Evolutionary conservation across 2,113 vertebrate genomes (phyloP).

Genomic region (rat (Rattus norvegicus)): GRCr8 NC_086024.1:74325501-74326000

Average conservation of each 20-base stretch:
- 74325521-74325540: conserved; percentile 82
- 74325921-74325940: conserved; percentile 55
- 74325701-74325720: conserved; percentile 80
- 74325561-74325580: conserved; percentile 80
- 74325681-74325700: conserved; percentile 80
- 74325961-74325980: neutral
- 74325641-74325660: conserved; percentile 84
- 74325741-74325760: conserved; percentile 80
- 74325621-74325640: conserved; percentile 81
- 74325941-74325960: neutral
- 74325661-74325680: conserved; percentile 80
- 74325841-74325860: conserved; percentile 65
- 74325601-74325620: conserved; percentile 83
- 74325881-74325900: conserved; percentile 50
- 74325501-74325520: conserved; percentile 82
- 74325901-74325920: conserved; percentile 34
- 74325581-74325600: conserved; percentile 81
- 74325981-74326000: neutral
- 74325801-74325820: conserved; percentile 69
- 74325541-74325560: conserved; percentile 82
- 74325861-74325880: conserved; percentile 55
- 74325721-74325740: conserved; percentile 81
- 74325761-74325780: conserved; percentile 77
- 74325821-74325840: conserved; percentile 63
- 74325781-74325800: conserved; percentile 66